Base-by-base conservation (phyloP, 2,797 vertebrate species). In the Microctenopoma steveboyesi region DNA sequence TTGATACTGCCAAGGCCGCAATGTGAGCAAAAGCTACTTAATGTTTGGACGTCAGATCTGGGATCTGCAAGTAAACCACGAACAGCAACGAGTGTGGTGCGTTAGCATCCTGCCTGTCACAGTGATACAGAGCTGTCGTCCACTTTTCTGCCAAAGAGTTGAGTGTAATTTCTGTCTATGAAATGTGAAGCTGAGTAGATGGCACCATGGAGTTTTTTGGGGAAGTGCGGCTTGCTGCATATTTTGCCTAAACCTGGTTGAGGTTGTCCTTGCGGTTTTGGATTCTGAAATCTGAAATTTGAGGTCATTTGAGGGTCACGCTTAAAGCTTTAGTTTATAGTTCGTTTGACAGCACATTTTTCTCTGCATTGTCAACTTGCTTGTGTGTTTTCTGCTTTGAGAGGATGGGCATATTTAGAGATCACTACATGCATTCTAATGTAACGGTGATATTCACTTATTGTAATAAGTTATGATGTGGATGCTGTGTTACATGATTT, bases 221-320 rank as follows among this genome's bases (percentile, higher is more conserved):
- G 39, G 43, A 35, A 22, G 52, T 14, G 6, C 16, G 5, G 47
- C 15, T 18, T 3, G 22, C 50, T 40, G 6, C 25, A 6, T 28
- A 16, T 54, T 28, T 45, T 25, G 48, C 35, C 49, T 15, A 42
- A 54, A 18, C 65, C n/a, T 28, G 40, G 4, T 30, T 22, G 15
- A 64, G 47, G 47, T 69, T 2, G 16, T 48, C 33, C 64, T 58
- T 40, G 16, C 63, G 10, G 0, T 62, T 39, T 28, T 25, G 51
- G 33, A 33, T 25, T 54, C 13, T 40, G 25, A 64, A 13, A 60
- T 59, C 3, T 53, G 50, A 37, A 58, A 49, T 52, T 48, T 49
- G 52, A 84, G 81, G 81, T 79, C 73, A 49, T 78, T 82, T 79
- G 46, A 85, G 81, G 73, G 85, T 86, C 75, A 77, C 30, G 69